Evolutionary conservation across 2,113 vertebrate genomes (phyloP), one percentile per base, ranked within the genome.

Genomic region (Tyto alba): DNA sequence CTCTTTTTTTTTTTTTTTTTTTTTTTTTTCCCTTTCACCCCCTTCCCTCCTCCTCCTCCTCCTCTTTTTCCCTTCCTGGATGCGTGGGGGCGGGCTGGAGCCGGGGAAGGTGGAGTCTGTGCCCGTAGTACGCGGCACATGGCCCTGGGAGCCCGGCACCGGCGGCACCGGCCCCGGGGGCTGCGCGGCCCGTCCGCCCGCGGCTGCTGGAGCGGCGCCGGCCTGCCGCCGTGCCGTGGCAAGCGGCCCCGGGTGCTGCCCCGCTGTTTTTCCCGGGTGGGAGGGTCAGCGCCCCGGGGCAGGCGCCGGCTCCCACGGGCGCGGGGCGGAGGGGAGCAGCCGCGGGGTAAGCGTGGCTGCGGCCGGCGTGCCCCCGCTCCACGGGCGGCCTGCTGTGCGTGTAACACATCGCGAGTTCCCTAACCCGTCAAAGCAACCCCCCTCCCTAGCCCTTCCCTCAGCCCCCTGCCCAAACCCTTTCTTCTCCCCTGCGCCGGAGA

Each of bases 41-140:
- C 93, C 26, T 48, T 68, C 50, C 78, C 88, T 60, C 76, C 83
- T 52, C 62, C 81, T 60, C 62, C 57, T 64, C 74, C 92, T 91
- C 85, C 50, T 92, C 74, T 60, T 85, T 67, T 90, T 85, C 75
- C 90, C 90, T 89, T 96, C 93, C 88, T 91, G 90, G 85, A 83
- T 93, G 72, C 74, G 85, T 78, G 88, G 88, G 88, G 89, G 93
- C 84, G 94, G 95, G 94, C 85, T 57, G 86, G 86, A 89, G 72
- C 56, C 8, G 57, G 3, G 71, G 94, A 88, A 93, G 94, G 96
- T 88, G 96, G 95, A 95, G 97, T 82, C 82, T 68, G 66, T 90
- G 45, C 40, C 75, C 75, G 53, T 66, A 82, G 75, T 77, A 48
- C 63, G 11, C 56, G 41, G 91, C 96, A 95, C 96, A 79, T 95